Percentiles rank a stretch among this genome's conserved stretches.
These are phyloP conservation scores for Hymenopus coronatus DNA, from an alignment of 2,888 invertebrate species.

Conservation along the genomic window DNA sequence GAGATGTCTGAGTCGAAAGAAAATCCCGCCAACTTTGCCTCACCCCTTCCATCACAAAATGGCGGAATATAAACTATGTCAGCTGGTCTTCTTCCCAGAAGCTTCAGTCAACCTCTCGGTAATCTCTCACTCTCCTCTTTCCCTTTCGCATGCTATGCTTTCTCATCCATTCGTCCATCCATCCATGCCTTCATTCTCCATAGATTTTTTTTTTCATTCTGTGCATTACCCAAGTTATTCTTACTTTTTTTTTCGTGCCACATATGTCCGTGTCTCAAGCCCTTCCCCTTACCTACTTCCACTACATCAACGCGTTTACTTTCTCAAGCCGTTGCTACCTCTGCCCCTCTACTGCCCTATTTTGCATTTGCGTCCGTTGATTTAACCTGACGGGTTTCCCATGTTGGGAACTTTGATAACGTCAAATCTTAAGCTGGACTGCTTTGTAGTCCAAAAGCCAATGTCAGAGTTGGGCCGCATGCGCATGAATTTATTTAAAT, in stretches of 20 bases:
- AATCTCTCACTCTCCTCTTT: background rate
- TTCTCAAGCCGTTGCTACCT: conserved; percentile 1
- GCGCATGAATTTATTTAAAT: too few species aligned
- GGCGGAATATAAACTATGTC: conserved; percentile 20
- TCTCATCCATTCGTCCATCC: background rate
- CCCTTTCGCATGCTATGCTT: background rate
- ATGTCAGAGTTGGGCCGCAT: background rate
- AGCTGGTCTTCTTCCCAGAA: conserved; percentile 23
- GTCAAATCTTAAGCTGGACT: conserved; percentile 1
- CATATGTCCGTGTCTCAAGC: background rate
- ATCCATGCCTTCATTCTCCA: background rate
- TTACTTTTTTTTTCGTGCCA: background rate
- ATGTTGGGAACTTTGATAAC: conserved; percentile 16
- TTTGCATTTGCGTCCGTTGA: conserved; percentile 17
- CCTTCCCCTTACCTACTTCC: background rate
- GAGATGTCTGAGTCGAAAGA: background rate
- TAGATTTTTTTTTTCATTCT: background rate
- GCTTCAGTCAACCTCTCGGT: conserved; percentile 14
- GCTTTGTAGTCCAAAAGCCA: background rate
- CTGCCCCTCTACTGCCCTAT: background rate
- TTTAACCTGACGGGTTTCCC: conserved; percentile 21
- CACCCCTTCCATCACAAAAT: conserved; percentile 13
- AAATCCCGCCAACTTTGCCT: background rate
- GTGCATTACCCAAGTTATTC: background rate
- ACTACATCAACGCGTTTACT: background rate